A percentile compares a stretch with the other conserved stretches of the same genome.
Conservation (phyloP, 2,113 vertebrate species). For the Axis porcinus region DNA sequence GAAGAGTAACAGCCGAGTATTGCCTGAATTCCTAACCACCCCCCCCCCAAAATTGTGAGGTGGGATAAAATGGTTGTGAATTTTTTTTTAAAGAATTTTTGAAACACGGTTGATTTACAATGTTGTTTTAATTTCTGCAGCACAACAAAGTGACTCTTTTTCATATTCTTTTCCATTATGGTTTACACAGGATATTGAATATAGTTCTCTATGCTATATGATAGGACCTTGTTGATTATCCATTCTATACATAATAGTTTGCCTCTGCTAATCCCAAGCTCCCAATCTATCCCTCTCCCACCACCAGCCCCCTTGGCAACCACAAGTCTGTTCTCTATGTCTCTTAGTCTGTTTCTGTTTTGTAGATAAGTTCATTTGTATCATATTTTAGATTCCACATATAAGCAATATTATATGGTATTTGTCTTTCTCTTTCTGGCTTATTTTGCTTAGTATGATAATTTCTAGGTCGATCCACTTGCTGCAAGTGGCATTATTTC, state of each 20-base stretch:
- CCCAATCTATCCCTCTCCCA: background rate
- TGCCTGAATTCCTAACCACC: background rate
- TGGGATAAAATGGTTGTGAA: background rate
- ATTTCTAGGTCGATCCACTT: background rate
- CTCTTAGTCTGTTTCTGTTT: background rate
- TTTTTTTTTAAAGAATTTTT: background rate
- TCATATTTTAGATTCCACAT: background rate
- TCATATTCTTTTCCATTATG: background rate
- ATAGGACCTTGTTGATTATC: background rate
- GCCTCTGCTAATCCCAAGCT: background rate
- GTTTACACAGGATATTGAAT: background rate
- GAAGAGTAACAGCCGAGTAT: background rate
- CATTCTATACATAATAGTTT: background rate
- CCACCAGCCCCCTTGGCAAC: background rate
- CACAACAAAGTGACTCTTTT: background rate
- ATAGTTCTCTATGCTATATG: background rate
- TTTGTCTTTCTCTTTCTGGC: background rate
- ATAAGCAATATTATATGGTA: background rate
- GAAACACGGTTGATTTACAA: background rate
- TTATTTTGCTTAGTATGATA: background rate
- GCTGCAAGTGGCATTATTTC: background rate
- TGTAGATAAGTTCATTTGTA: background rate
- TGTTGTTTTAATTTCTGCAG: background rate
- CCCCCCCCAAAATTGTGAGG: background rate
- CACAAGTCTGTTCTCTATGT: background rate